A percentile compares a stretch with the other conserved stretches of the same genome.
These are phyloP conservation scores for Drosophila siamana DNA, from an alignment of 2,888 invertebrate genomes.

Conservation along the genomic window DNA sequence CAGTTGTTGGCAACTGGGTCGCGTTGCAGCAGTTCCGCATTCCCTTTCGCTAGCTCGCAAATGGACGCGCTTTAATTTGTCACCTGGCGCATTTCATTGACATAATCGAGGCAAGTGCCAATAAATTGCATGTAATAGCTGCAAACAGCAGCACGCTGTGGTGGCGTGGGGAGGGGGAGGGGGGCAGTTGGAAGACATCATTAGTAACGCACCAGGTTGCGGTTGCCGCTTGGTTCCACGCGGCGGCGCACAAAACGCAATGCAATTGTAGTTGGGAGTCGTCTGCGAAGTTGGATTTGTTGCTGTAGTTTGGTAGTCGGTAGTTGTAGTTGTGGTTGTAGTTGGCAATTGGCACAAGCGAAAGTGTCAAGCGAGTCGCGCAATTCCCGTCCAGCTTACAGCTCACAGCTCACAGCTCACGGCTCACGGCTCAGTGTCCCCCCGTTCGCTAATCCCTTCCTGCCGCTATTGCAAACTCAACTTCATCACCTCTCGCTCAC, in stretches of 20 bases:
- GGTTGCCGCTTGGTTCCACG: slow-evolving; percentile 74
- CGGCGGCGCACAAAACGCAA: slow-evolving; percentile 49
- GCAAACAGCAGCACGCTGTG: neutral
- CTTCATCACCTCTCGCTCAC: neutral
- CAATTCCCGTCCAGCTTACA: slow-evolving; percentile 1
- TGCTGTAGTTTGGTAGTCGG: too few relatives aligned
- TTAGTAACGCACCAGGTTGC: slow-evolving; percentile 64
- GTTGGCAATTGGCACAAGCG: slow-evolving; percentile 1
- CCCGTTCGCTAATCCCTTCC: neutral
- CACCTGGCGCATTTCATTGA: slow-evolving; percentile 57
- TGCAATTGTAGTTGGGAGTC: slow-evolving; percentile 43
- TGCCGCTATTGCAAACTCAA: too few relatives aligned
- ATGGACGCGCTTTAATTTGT: slow-evolving; percentile 40
- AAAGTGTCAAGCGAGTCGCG: slow-evolving; percentile 21
- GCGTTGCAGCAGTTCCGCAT: slow-evolving; percentile 31
- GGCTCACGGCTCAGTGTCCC: too few relatives aligned
- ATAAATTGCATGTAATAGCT: slow-evolving; percentile 66
- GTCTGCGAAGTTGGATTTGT: neutral
- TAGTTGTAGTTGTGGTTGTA: too few relatives aligned
- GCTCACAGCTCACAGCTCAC: too few relatives aligned
- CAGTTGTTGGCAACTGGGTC: slow-evolving; percentile 16
- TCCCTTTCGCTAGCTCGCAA: slow-evolving; percentile 28
- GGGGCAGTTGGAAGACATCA: slow-evolving; percentile 43
- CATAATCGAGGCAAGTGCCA: slow-evolving; percentile 70
- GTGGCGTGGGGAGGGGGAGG: too few relatives aligned